Evolutionary conservation across 2,797 vertebrate species (phyloP), one percentile per base, ranked within the genome.

Genomic region (Pagetopsis macropterus): DNA sequence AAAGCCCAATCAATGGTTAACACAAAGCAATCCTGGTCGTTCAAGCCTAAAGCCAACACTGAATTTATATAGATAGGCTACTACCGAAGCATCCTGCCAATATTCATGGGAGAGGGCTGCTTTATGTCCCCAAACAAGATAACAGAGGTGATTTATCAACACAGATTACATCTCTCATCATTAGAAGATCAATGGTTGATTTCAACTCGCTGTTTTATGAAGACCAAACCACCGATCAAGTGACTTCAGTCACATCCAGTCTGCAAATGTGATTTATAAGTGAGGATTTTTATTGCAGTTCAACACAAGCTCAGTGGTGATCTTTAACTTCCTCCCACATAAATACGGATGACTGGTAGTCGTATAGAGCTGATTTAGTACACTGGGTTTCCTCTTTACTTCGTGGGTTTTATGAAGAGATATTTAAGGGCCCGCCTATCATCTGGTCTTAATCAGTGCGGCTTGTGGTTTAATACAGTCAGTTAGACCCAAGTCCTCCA

Each of bases 381-480:
- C 46, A 19, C 64, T 64, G 78, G 82, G 71, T 72, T 88, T 81
- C 75, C 43, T 57, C 77, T 88, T 87, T 68, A 87, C 87, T 82
- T 78, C 65, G 75, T 77, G 72, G 78, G 63, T 82, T 90, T 90
- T 79, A 83, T 74, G 63, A 77, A 67, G 67, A 70, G 74, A 82
- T 72, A 82, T 86, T 88, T 83, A 73, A 58, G 78, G 70, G 77
- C 68, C 68, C 58, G 61, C 70, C 76, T 65, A 33, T 84, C 88
- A 89, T 91, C 87, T 91, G 91, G 84, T 61, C 37, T 73, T 73
- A 87, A 89, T 92, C 84, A 84, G 57, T 33, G 61, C 4, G 72
- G 83, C 75, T 75, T 79, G 72, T 67, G 82, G 79, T 89, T 88
- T 89, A 81, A 79, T 86, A 76, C 69, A 76, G 70, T 72, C 63